Percentiles rank a stretch among this genome's conserved stretches.
phyloP scores from a whole-genome alignment of 2,888 invertebrate species.

The Cheilosia vernalis region DNA sequence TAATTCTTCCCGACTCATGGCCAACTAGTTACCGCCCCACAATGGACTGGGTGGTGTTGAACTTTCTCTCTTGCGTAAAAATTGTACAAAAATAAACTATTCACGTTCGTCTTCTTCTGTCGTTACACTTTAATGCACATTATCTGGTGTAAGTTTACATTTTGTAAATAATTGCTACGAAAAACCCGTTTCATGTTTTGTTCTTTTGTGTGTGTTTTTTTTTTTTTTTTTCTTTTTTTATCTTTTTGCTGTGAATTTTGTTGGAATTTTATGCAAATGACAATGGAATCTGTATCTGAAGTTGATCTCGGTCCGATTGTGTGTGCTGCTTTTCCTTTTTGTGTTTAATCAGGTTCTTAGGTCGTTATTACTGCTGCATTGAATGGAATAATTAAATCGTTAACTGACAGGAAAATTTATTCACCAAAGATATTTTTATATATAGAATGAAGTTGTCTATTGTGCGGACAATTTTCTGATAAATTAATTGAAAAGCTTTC shows the following conservation, averaged over 20 bases:
- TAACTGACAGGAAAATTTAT: conserved; percentile 11
- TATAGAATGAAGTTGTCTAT: background rate
- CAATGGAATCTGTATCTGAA: conserved; percentile 6
- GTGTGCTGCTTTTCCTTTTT: background rate
- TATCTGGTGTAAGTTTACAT: conserved; percentile 20
- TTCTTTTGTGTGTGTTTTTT: too few relatives aligned
- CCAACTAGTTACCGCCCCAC: background rate
- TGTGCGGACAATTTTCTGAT: conserved; percentile 11
- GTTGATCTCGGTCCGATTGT: conserved; percentile 5
- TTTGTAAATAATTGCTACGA: conserved; percentile 13
- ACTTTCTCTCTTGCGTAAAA: conserved; percentile 3
- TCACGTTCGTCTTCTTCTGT: background rate
- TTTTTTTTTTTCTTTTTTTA: too few relatives aligned
- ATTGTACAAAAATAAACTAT: background rate
- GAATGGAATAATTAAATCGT: conserved; percentile 12
- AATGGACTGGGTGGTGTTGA: background rate
- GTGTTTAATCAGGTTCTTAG: conserved; percentile 1
- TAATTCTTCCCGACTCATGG: conserved; percentile 3
- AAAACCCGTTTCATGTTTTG: conserved; percentile 8
- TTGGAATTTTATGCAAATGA: conserved; percentile 26
- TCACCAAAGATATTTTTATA: background rate
- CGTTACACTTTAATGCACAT: conserved; percentile 23
- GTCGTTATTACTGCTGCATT: conserved; percentile 9
- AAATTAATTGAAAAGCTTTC: conserved; percentile 3
- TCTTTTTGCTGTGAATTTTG: background rate